Conservation (phyloP, 2,797 vertebrate genomes). For the Danionella dracula region DNA sequence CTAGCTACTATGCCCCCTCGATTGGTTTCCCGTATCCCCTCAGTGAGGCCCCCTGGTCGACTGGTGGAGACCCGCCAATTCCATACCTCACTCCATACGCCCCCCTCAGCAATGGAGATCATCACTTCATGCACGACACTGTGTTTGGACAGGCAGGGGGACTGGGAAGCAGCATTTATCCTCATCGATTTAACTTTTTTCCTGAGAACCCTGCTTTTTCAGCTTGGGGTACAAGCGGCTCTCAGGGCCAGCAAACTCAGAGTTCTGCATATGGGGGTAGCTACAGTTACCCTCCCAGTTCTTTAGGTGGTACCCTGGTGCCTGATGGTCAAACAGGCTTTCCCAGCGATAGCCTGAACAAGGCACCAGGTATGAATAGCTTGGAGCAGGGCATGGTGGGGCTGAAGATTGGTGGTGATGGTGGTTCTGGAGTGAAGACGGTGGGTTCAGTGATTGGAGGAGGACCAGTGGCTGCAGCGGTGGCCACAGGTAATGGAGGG, state of each 20-base stretch:
- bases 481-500: constrained; percentile 80
- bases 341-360: constrained; percentile 89
- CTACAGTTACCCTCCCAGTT: constrained; percentile 95
- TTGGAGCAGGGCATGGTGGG: constrained; percentile 96
- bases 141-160: constrained; percentile 95
- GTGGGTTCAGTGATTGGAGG: constrained; percentile 87
- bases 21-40: constrained; percentile 96
- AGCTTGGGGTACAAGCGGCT: constrained; percentile 91
- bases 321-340: constrained; percentile 91
- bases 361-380: constrained; percentile 95
- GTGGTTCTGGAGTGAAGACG: constrained; percentile 82
- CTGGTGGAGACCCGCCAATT: constrained; percentile 93
- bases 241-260: constrained; percentile 96
- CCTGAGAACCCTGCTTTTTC: constrained; percentile 97
- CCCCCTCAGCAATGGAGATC: constrained; percentile 96
- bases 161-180: constrained; percentile 91
- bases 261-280: constrained; percentile 92
- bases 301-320: constrained; percentile 90
- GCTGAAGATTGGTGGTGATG: constrained; percentile 88
- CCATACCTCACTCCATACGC: constrained; percentile 97
- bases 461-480: constrained; percentile 67
- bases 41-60: constrained; percentile 97
- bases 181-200: constrained; percentile 95
- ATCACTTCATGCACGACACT: constrained; percentile 97
- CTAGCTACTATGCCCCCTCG: constrained; percentile 96